Base-by-base conservation (phyloP, 2,113 vertebrate species). In the Anhinga anhinga region DNA sequence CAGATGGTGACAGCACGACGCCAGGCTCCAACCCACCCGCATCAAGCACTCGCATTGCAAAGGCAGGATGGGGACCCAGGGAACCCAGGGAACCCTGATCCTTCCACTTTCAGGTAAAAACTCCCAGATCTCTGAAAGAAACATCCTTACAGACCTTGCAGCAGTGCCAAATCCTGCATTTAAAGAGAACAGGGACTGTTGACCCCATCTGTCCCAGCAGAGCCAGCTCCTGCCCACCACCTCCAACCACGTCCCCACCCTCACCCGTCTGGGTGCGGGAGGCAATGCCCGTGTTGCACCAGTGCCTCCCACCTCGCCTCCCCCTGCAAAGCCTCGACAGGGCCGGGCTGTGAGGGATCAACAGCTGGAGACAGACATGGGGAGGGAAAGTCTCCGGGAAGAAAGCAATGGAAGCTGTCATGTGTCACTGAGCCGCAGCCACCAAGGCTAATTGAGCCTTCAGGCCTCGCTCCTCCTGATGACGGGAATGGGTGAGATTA, bases 381-480 rank as follows among this genome's bases (percentile, higher is more conserved):
- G 15, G 81, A 87, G n/a, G 65, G 49, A 36, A 61, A 42, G 38
- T 5, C 42, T 40, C 52, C 0, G 0, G 23, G 58, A 93, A 63
- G 61, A 63, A 90, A 67, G 67, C 4, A 5, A 38, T 87, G 85
- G 94, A 66, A 88, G 67, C 58, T 76, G 86, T 72, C 86, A 21
- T 0, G 36, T 93, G 69, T 80, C 81, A 89, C 73, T 2, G 1
- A 89, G 91, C 90, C 5, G 21, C 40, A 80, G 70, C 73, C 96
- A 91, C 88, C 14, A 40, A 71, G 73, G 92, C 82, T 95, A 92
- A 95, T 58, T 79, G 92, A 97, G 91, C 88, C 95, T 96, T 90
- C 88, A 83, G 89, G 86, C 77, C 63, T 71, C 2, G 5, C 9
- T 93, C 73, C 73, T 86, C 47, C 72, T 4, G 0, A 9, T 7